Conservation (phyloP, 2,888 invertebrate genomes). For the Ypsolopha sequella region DNA sequence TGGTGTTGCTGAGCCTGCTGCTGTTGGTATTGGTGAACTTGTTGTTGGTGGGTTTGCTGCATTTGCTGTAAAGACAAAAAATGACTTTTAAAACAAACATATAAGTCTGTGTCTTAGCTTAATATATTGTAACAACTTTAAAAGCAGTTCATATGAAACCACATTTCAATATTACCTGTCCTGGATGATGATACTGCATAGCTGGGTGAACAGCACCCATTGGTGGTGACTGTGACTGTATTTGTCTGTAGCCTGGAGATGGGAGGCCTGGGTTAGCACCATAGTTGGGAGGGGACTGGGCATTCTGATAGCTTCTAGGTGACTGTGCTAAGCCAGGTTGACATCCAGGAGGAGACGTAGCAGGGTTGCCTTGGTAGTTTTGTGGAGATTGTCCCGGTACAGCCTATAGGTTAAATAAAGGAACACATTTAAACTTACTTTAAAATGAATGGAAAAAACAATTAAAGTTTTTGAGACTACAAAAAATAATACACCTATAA, state of each 20-base stretch:
- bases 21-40: slow-evolving; percentile 23
- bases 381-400: slow-evolving; percentile 60
- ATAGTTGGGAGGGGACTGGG: slow-evolving; percentile 67
- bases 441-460: too few species aligned
- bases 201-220: slow-evolving; percentile 58
- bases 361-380: slow-evolving; percentile 68
- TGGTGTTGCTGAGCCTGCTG: slow-evolving; percentile 40
- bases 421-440: too few species aligned
- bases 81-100: too few species aligned
- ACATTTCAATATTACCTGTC: slow-evolving; percentile 38
- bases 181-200: slow-evolving; percentile 61
- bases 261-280: slow-evolving; percentile 62
- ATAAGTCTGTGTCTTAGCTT: too few species aligned
- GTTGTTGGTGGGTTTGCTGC: slow-evolving; percentile 36
- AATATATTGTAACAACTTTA: slow-evolving; percentile 7
- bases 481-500: too few species aligned
- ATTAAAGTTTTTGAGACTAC: too few species aligned
- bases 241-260: slow-evolving; percentile 65
- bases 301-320: slow-evolving; percentile 62
- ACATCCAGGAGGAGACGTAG: slow-evolving; percentile 62
- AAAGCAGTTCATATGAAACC: not conserved
- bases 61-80: slow-evolving; percentile 29
- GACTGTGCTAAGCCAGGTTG: slow-evolving; percentile 50
- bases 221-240: slow-evolving; percentile 59
- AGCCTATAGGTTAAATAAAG: slow-evolving; percentile 37